Base-by-base conservation (phyloP, 2,113 vertebrate genomes). In the Microtus oregoni region DNA sequence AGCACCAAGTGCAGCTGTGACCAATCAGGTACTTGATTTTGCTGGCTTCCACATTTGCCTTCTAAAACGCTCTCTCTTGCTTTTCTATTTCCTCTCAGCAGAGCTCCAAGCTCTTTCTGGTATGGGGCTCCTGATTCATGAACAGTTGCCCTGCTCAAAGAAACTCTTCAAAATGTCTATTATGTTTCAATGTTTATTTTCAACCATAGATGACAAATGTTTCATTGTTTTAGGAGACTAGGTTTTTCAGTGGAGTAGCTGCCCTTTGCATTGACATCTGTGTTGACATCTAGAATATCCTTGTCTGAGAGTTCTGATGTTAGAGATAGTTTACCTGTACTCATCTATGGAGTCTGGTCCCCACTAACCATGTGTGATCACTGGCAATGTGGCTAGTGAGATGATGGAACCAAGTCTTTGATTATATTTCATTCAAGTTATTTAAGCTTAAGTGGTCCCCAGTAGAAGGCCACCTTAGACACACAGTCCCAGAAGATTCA, bases 371-470 rank as follows among this genome's bases (percentile, higher is more conserved):
- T 3, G 8, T 47, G 86, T 30, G 50, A 92, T 78, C 0, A 22
- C 13, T 91, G 63, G 24, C 79, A 89, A 75, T 11, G 9, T 35
- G 30, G 50, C 38, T 58, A 17, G 52, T 94, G 35, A 81, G 38
- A 73, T 10, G 32, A 63, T 73, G n/a, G 38, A 90, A 92, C n/a
- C 63, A 92, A 92, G 75, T 38, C 11, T n/a, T 65, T 35, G 47
- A 61, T 87, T 92, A 52, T 63, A 83, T 87, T 91, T 86, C 50
- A 58, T 90, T 85, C 58, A 76, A 76, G 73, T 87, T 77, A 50
- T 70, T 93, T 82, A 41, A 68, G 83, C 67, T 30, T 94, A 91
- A 89, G 88, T 87, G 61, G 20, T 13, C 83, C 52, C 1, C 4
- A 11, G 5, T 67, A 44, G 75, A 28, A 10, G 22, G 35, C 13